Evolutionary conservation across 1,140 invertebrate genomes (phyloP).

Genomic region (Colletes latitarsis): DNA sequence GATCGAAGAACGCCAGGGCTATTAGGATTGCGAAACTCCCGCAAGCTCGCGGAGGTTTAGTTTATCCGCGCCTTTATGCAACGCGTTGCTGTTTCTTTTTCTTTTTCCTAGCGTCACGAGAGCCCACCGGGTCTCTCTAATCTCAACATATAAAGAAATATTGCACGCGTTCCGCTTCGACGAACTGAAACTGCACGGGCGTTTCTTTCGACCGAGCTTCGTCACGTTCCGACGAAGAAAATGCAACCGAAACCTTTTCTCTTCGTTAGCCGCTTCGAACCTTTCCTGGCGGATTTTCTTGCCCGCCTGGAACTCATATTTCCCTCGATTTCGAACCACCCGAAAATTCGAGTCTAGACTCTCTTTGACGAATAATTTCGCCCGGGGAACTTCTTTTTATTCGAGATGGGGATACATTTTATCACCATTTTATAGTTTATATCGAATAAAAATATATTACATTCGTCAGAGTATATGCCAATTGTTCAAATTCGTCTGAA

Average conservation of each 20-base stretch:
- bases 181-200: constrained; percentile 23
- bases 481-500: too few species aligned
- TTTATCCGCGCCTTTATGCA: not conserved
- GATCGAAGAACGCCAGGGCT: not conserved
- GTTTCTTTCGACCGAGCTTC: constrained; percentile 26
- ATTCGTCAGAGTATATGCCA: too few species aligned
- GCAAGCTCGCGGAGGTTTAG: not conserved
- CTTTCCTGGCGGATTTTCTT: not conserved
- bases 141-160: constrained; percentile 44
- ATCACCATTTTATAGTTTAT: too few species aligned
- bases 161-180: constrained; percentile 40
- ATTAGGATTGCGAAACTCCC: constrained; percentile 1
- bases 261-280: constrained; percentile 23
- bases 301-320: not conserved
- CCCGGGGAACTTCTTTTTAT: too few species aligned
- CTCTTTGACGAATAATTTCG: not conserved
- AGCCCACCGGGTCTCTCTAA: not conserved
- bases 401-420: too few species aligned
- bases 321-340: not conserved
- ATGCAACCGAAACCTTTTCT: not conserved
- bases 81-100: not conserved
- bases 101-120: not conserved
- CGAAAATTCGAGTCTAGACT: not conserved
- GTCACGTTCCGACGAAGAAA: constrained; percentile 22
- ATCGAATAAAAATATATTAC: too few species aligned